Percentiles rank a stretch among this genome's conserved stretches.
These are phyloP conservation scores for Gymnocephalus cernua DNA, from an alignment of 2,113 vertebrate genomes.

Conservation along the genomic window DNA sequence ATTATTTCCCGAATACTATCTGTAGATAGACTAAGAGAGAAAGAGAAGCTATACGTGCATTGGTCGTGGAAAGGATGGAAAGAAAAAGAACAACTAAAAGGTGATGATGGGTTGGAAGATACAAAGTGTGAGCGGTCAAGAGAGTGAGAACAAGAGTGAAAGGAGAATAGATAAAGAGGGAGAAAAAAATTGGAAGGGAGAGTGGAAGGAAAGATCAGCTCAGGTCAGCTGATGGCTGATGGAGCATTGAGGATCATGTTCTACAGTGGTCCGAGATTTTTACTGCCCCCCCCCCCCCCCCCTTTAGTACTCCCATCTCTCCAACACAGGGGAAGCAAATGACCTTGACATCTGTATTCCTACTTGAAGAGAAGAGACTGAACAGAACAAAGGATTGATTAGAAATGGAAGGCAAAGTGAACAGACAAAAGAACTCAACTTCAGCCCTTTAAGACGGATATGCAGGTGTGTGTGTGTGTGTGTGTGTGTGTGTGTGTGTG, in stretches of 20 bases:
- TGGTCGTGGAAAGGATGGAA: neutral
- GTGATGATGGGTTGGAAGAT: neutral
- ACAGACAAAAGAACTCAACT: slow-evolving; percentile 2
- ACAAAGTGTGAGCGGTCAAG: neutral
- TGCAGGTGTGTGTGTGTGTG: slow-evolving; percentile 63
- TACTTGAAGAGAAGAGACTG: slow-evolving; percentile 19
- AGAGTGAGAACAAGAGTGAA: slow-evolving; percentile 35
- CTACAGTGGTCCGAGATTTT: slow-evolving; percentile 59
- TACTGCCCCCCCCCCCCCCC: slow-evolving; percentile 29
- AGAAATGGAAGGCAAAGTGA: slow-evolving; percentile 28
- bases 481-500: slow-evolving; percentile 53
- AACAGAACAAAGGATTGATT: slow-evolving; percentile 20
- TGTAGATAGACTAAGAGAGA: neutral
- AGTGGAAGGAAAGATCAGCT: slow-evolving; percentile 42
- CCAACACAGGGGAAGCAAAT: slow-evolving; percentile 42
- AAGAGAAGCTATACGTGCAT: neutral
- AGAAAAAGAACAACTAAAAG: neutral
- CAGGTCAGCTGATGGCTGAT: slow-evolving; percentile 66
- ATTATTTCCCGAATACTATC: neutral
- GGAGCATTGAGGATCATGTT: slow-evolving; percentile 62
- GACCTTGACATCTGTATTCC: slow-evolving; percentile 65
- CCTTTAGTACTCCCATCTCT: slow-evolving; percentile 19
- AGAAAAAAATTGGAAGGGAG: slow-evolving; percentile 4
- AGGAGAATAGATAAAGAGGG: slow-evolving; percentile 7
- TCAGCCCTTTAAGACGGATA: slow-evolving; percentile 1